Conservation (phyloP, 1,140 invertebrate genomes). For the Trichoplusia ni region DNA sequence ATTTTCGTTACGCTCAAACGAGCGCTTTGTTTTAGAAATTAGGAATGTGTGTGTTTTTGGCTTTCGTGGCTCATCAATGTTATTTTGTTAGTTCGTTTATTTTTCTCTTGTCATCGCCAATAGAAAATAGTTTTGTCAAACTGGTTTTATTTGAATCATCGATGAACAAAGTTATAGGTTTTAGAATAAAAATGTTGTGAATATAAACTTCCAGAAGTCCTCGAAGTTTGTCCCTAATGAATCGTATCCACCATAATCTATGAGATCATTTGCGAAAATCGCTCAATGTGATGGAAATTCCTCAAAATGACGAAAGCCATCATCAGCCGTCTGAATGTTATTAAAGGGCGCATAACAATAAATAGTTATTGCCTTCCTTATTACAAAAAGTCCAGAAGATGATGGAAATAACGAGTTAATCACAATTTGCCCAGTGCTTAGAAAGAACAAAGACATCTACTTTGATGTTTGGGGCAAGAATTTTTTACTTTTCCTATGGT, state of each 20-base stretch:
- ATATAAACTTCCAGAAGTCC: too few species aligned
- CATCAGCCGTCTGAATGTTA: background rate
- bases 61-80: background rate
- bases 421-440: background rate
- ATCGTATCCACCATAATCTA: too few species aligned
- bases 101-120: too few species aligned
- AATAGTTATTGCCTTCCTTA: background rate
- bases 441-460: background rate
- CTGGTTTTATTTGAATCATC: background rate
- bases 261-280: background rate
- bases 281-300: background rate
- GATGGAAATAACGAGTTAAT: background rate
- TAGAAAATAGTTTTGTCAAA: background rate
- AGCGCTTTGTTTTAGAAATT: constrained; percentile 25
- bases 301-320: background rate
- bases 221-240: too few species aligned
- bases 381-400: background rate
- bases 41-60: constrained; percentile 5
- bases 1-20: constrained; percentile 28
- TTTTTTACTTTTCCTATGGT: too few species aligned
- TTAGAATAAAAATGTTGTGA: too few species aligned
- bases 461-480: background rate
- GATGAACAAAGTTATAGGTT: too few species aligned
- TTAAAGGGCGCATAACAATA: background rate
- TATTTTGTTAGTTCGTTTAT: background rate